Evolutionary conservation across 2,797 vertebrate genomes (phyloP).

Genomic region (Centroberyx gerrardi): DNA sequence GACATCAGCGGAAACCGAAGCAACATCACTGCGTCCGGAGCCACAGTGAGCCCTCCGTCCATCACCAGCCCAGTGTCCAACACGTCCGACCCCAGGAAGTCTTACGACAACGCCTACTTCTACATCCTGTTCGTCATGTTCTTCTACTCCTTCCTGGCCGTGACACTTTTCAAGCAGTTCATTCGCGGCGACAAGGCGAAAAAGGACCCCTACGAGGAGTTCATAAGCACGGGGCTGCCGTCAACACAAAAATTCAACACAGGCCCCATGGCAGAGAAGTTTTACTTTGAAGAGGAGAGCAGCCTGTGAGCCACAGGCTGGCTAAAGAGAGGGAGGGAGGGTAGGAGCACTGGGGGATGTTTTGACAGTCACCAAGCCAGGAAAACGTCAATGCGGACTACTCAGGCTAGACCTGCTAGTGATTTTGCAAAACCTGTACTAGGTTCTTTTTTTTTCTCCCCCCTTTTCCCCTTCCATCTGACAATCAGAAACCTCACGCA

Average conservation of each 20-base stretch:
- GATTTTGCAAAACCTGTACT: conserved; percentile 76
- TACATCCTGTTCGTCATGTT: conserved; percentile 93
- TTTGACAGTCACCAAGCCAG: conserved; percentile 82
- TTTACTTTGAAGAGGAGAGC: conserved; percentile 93
- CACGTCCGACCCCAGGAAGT: conserved; percentile 66
- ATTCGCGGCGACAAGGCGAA: conserved; percentile 84
- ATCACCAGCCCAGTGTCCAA: conserved; percentile 12
- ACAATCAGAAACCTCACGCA: conserved; percentile 79
- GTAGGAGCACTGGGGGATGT: conserved; percentile 63
- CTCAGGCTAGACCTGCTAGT: conserved; percentile 80
- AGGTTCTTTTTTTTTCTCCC: conserved; percentile 52
- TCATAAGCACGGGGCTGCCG: conserved; percentile 77
- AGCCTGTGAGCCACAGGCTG: conserved; percentile 84
- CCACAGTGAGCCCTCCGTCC: conserved; percentile 34
- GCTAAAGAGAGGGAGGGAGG: conserved; percentile 60
- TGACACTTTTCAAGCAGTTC: conserved; percentile 92
- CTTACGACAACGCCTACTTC: conserved; percentile 92
- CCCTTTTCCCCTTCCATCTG: conserved; percentile 56
- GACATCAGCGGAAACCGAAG: conserved; percentile 48
- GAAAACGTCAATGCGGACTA: conserved; percentile 73
- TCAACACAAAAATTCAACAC: conserved; percentile 83
- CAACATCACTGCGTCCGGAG: conserved; percentile 43
- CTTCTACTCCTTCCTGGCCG: conserved; percentile 92
- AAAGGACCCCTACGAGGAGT: conserved; percentile 90
- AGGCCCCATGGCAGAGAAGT: conserved; percentile 81